phyloP scores from a whole-genome alignment of 2,888 invertebrate genomes.

The Dusona sp. region DNA sequence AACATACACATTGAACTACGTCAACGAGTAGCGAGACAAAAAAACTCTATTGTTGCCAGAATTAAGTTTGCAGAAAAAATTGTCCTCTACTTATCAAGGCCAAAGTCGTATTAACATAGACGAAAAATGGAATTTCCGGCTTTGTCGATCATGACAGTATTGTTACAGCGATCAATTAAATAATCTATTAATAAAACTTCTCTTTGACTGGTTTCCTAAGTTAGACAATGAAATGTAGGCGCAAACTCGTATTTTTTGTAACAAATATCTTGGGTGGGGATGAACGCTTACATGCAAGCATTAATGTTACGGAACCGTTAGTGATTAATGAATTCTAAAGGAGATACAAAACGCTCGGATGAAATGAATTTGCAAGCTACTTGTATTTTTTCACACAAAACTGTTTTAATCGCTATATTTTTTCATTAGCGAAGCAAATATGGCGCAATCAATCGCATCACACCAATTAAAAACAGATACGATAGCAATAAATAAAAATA shows the following conservation, averaged over 20 bases:
- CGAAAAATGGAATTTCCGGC: not conserved
- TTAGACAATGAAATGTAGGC: not conserved
- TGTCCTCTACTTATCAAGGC: too few relatives aligned
- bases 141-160: not conserved
- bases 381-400: slow-evolving; percentile 13
- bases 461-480: slow-evolving; percentile 59
- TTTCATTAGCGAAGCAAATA: slow-evolving; percentile 16
- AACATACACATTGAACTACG: slow-evolving; percentile 77
- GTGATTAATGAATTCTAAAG: slow-evolving; percentile 38
- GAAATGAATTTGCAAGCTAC: slow-evolving; percentile 38
- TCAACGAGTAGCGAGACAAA: slow-evolving; percentile 44
- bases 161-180: not conserved
- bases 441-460: not conserved
- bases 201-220: not conserved
- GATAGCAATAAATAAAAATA: slow-evolving; percentile 43
- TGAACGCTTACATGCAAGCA: slow-evolving; percentile 78
- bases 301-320: slow-evolving; percentile 70
- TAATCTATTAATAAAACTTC: not conserved
- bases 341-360: slow-evolving; percentile 55
- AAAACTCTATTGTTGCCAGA: not conserved
- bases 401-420: not conserved
- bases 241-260: not conserved
- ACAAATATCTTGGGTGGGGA: slow-evolving; percentile 18
- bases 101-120: too few relatives aligned
- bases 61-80: not conserved